phyloP scores from a whole-genome alignment of 2,888 invertebrate species.

The Diploptera punctata region DNA sequence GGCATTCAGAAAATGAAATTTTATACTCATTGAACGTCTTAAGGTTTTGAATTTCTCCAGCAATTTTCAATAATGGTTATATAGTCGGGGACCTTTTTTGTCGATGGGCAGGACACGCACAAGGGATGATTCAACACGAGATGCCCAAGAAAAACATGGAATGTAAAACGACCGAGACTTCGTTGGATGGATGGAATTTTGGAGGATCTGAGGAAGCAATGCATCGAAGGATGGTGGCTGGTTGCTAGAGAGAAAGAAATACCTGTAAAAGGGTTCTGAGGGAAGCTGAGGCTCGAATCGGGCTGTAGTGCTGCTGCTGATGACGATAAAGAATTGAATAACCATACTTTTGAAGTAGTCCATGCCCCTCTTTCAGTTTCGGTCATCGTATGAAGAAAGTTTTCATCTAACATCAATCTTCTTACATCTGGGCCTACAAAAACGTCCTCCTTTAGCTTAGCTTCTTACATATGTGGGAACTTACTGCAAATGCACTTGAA shows the following conservation, averaged over 20 bases:
- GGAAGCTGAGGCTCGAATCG: too few species aligned
- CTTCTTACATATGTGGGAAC: neutral
- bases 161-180: too few species aligned
- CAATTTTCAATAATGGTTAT: neutral
- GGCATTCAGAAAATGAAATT: neutral
- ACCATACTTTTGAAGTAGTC: conserved; percentile 28
- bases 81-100: neutral
- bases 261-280: too few species aligned
- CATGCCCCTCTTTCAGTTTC: conserved; percentile 7
- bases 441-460: conserved; percentile 14
- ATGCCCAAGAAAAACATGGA: too few species aligned
- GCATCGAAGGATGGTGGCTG: too few species aligned
- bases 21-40: neutral
- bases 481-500: neutral
- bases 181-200: too few species aligned
- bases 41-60: neutral
- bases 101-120: too few species aligned
- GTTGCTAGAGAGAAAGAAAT: too few species aligned
- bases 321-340: too few species aligned
- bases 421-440: conserved; percentile 25
- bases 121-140: too few species aligned
- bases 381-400: neutral
- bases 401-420: conserved; percentile 12
- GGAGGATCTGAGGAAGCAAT: too few species aligned
- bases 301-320: too few species aligned